Evolutionary conservation across 64 coral and sea anemone species (phyloP).

Genomic region (Cladopsammia gracilis): DNA sequence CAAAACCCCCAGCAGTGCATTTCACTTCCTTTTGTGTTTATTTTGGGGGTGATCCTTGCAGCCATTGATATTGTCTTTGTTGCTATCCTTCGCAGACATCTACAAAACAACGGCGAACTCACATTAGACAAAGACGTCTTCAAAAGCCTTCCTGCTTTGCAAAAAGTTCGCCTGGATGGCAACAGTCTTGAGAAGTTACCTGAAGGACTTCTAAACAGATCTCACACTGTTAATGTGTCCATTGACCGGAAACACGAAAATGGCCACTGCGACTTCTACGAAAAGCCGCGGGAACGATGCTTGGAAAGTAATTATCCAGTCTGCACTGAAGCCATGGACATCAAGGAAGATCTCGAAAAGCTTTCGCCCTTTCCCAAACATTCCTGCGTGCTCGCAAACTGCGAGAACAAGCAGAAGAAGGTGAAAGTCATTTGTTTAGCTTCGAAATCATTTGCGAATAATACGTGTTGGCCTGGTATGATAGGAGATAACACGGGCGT

Average conservation of each 20-base stretch:
- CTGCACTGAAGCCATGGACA: conserved; percentile 59
- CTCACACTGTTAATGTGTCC: conserved; percentile 57
- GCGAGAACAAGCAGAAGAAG: conserved; percentile 74
- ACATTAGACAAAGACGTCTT: conserved; percentile 56
- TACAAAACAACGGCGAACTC: conserved; percentile 79
- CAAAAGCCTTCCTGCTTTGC: conserved; percentile 55
- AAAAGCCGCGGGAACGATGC: conserved; percentile 73
- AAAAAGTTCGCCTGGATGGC: conserved; percentile 43
- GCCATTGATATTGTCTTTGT: neutral
- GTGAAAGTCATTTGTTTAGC: conserved; percentile 51
- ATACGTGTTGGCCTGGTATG: conserved; percentile 74
- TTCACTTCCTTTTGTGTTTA: neutral
- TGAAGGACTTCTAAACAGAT: conserved; percentile 56
- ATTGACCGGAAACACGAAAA: conserved; percentile 73
- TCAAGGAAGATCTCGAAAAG: conserved; percentile 70
- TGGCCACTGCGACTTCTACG: conserved; percentile 85
- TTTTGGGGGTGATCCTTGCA: neutral
- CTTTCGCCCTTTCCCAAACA: conserved; percentile 71
- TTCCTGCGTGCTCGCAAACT: conserved; percentile 71
- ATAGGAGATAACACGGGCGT: conserved; percentile 89
- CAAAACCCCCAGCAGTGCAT: too few species aligned
- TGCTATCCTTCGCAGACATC: conserved; percentile 55
- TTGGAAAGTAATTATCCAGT: conserved; percentile 37
- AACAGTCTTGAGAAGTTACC: conserved; percentile 14
- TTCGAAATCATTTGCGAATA: conserved; percentile 39